phyloP scores from a whole-genome alignment of 2,888 invertebrate genomes.

The Tetragnatha montana region DNA sequence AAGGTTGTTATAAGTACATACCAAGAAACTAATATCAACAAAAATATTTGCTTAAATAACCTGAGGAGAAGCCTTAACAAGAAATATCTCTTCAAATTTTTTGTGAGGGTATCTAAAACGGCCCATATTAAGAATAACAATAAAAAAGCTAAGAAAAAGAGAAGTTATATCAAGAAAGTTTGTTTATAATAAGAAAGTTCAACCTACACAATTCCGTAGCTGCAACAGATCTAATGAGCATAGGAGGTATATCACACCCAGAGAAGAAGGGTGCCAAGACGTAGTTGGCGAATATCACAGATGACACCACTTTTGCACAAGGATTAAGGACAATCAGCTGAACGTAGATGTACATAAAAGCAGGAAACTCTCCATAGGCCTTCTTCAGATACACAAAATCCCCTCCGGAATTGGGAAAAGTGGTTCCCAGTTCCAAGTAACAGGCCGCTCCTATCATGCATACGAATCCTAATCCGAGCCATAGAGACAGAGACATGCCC shows the following conservation, averaged over 20 bases:
- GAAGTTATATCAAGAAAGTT: too few species aligned
- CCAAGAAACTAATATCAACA: too few species aligned
- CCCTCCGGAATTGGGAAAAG: slow-evolving; percentile 94
- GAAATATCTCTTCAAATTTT: too few species aligned
- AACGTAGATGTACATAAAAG: slow-evolving; percentile 96
- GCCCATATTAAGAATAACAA: too few species aligned
- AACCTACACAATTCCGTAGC: slow-evolving; percentile 80
- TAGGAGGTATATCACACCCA: slow-evolving; percentile 83
- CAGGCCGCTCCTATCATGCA: slow-evolving; percentile 95
- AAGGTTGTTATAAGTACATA: too few species aligned
- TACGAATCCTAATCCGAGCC: slow-evolving; percentile 90
- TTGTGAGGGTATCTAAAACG: too few species aligned
- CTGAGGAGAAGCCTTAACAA: too few species aligned
- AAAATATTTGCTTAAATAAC: too few species aligned
- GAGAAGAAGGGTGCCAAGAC: slow-evolving; percentile 89
- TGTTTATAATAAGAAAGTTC: too few species aligned
- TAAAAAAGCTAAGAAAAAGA: too few species aligned
- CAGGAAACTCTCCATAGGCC: slow-evolving; percentile 92
- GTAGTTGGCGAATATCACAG: slow-evolving; percentile 93
- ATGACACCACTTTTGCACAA: slow-evolving; percentile 89
- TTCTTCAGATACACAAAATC: slow-evolving; percentile 97
- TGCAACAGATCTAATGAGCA: slow-evolving; percentile 85
- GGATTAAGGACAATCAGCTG: slow-evolving; percentile 89
- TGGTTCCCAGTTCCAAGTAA: slow-evolving; percentile 95
- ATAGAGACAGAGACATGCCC: slow-evolving; percentile 90